Conservation (phyloP, 2,888 invertebrate species). For the Gonocerus acuteangulatus region DNA sequence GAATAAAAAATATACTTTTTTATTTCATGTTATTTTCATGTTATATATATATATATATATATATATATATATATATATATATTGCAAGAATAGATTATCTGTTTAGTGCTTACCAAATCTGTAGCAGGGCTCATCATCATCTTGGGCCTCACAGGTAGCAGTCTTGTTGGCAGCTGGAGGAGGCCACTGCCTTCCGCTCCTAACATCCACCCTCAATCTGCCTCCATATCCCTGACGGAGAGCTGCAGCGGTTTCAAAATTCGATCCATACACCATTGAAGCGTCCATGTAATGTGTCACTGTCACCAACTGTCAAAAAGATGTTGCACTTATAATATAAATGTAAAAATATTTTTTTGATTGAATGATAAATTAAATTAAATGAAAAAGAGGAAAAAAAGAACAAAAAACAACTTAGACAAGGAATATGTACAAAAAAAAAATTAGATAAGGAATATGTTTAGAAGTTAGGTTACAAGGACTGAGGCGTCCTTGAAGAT, state of each 20-base stretch:
- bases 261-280: conserved; percentile 40
- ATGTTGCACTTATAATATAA: neutral
- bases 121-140: conserved; percentile 61
- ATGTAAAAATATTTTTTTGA: neutral
- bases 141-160: conserved; percentile 58
- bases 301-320: conserved; percentile 37
- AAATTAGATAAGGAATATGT: no score
- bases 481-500: no score
- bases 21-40: no score
- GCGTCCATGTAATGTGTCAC: conserved; percentile 41
- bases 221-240: conserved; percentile 39
- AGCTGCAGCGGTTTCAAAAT: conserved; percentile 36
- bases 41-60: no score
- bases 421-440: no score
- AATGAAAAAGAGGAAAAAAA: neutral
- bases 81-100: no score
- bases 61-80: no score
- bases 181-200: conserved; percentile 61
- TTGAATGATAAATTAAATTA: neutral
- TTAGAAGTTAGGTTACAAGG: no score
- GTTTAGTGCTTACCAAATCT: conserved; percentile 62
- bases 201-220: conserved; percentile 48
- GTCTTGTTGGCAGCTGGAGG: conserved; percentile 61
- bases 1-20: no score
- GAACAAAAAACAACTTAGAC: no score